Base-by-base conservation (phyloP, 1,140 invertebrate species). In the Bombus waltoni region DNA sequence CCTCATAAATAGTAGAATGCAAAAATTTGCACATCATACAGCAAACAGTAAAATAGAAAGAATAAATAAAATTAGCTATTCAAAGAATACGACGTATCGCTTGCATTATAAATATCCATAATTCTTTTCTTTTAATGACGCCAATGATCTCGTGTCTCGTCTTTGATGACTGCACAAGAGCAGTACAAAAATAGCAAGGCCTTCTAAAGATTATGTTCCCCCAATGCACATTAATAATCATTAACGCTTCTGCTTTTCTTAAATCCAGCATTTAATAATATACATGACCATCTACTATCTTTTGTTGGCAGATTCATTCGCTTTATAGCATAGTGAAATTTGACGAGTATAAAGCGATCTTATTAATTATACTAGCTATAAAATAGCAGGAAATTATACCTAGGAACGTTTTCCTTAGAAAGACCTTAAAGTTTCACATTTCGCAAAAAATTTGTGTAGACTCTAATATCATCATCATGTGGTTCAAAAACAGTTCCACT, bases 1-100 rank as follows among this genome's bases (percentile, higher is more conserved):
- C 93, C 92, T 94, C 93, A 88, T 90, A 93, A 93, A 94, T 93
- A 91, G 91, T 91, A 87, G 89, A 90, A 91, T 87, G 86, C 89
- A 91, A 84, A 78, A 42, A 88, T 81, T 90, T 90, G 86, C 86
- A 86, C 76, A 88, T 90, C 80, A 81, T 88, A 87, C 76, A 83
- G 83, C 86, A 88, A 88, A 88, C 82, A 80, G 71, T 87, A 86
- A 90, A 88, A 80, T 74, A 89, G 77, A 81, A 84, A 78, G 79
- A 80, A 81, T 90, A 87, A 88, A 92, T 91, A 89, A 88, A 90
- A 76, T 84, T 66, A 76, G 88, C 73, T 90, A 87, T 89, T 75
- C 42, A 88, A 89, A 89, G 71, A 76, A 89, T 75, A 83, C 66
- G 76, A 77, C 77, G 75, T 83, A 79, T 86, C 83, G 76, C 71